Evolutionary conservation across 2,888 invertebrate species (phyloP), one percentile per base, ranked within the genome.

Genomic region (Tanypteryx hageni): DNA sequence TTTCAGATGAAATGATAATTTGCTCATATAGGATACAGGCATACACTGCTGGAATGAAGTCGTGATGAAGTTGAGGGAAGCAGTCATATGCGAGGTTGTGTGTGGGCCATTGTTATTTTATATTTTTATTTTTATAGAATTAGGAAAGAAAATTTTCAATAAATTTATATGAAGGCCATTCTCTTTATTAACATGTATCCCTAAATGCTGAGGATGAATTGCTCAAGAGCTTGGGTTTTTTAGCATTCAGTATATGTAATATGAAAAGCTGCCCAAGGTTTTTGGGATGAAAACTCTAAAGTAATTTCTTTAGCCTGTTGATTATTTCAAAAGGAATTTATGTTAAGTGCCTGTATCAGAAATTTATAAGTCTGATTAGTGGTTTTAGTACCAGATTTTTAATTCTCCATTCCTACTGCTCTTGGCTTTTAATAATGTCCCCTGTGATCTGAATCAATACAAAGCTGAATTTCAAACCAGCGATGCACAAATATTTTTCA

Each of bases 401-500:
- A 61, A 64, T 31, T 89, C 44, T 68, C 31, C 64, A 89, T 89
- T 89, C 89, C 64, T 59, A 44, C 31, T 44, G n/a, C 18, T 64
- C 64, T 64, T 64, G 64, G 86, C 59, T 68, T 31, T n/a, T 64
- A 89, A 44, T 61, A 64, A 64, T n/a, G 31, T 44, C 44, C 61
- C 44, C 83, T 68, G 61, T 64, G 61, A 68, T 89, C 44, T 64
- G 68, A 89, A 44, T 61, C 31, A 18, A 61, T 61, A 61, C 61
- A 61, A 85, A 86, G 86, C 89, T 89, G 89, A 89, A 89, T 64
- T 11, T 86, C 22, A 44, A 89, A 44, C 64, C 64, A 31, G 64
- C 44, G 44, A 61, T 64, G 89, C 89, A 89, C 89, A 89, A 89
- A 89, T 89, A 89, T 89, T 89, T 89, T 89, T 89, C 89, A 89